A percentile compares a stretch with the other conserved stretches of the same genome.
These are phyloP conservation scores for Premnoplex brunnescens DNA, from an alignment of 2,797 vertebrate genomes.

Conservation along the genomic window DNA sequence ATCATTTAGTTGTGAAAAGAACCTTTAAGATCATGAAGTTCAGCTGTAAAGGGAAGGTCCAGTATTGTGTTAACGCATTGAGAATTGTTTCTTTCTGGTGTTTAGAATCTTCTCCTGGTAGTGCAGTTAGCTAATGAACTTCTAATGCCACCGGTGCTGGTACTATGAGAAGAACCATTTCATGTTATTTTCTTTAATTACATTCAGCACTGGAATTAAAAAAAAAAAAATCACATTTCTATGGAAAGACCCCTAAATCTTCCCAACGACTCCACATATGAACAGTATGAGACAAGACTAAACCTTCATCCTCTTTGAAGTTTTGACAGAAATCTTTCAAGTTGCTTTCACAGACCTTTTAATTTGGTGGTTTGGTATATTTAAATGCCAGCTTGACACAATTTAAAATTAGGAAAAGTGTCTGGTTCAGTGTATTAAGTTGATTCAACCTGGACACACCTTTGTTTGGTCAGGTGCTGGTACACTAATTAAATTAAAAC, in stretches of 20 bases:
- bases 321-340: not conserved
- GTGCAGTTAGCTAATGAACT: not conserved
- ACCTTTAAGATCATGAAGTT: not conserved
- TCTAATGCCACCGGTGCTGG: not conserved
- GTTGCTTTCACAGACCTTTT: not conserved
- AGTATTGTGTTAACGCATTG: not conserved
- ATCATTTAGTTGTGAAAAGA: not conserved
- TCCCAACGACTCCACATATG: not conserved
- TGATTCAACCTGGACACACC: conserved; percentile 46
- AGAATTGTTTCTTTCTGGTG: not conserved
- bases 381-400: conserved; percentile 4
- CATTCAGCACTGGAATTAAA: not conserved
- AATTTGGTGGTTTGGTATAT: not conserved
- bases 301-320: not conserved
- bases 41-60: not conserved
- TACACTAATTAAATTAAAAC: conserved; percentile 48
- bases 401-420: conserved; percentile 19
- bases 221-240: not conserved
- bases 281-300: not conserved
- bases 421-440: conserved; percentile 45
- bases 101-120: not conserved
- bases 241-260: not conserved
- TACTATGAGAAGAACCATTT: not conserved
- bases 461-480: conserved; percentile 73
- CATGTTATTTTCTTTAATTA: not conserved